Percentiles rank a stretch among this genome's conserved stretches.
phyloP scores from a whole-genome alignment of 2,888 invertebrate genomes.

The Phengaris alcon region DNA sequence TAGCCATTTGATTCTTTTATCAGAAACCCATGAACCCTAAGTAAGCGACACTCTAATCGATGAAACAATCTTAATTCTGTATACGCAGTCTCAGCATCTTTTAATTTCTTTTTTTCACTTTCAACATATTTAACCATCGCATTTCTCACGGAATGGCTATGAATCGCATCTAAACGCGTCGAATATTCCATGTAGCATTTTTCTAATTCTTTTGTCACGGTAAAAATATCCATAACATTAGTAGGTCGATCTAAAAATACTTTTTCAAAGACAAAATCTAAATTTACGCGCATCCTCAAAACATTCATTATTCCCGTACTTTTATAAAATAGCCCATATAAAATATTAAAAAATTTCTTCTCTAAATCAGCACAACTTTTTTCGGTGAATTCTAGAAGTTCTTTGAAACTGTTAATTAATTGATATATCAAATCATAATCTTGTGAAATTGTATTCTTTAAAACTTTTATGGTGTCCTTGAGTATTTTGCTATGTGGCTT shows the following conservation, averaged over 20 bases:
- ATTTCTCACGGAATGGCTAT: slow-evolving; percentile 70
- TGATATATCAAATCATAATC: slow-evolving; percentile 50
- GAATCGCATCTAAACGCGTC: slow-evolving; percentile 76
- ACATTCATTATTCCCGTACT: slow-evolving; percentile 77
- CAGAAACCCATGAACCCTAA: slow-evolving; percentile 60
- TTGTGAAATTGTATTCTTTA: slow-evolving; percentile 61
- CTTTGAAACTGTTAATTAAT: slow-evolving; percentile 54
- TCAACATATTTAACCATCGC: slow-evolving; percentile 75
- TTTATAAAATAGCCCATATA: slow-evolving; percentile 78
- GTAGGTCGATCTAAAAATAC: slow-evolving; percentile 79
- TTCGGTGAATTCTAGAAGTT: slow-evolving; percentile 64
- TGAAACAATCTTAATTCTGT: slow-evolving; percentile 77
- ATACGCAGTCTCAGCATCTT: slow-evolving; percentile 76
- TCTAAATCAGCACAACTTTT: slow-evolving; percentile 72
- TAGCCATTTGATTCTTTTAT: slow-evolving; percentile 33
- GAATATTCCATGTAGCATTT: slow-evolving; percentile 72
- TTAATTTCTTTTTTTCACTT: slow-evolving; percentile 71
- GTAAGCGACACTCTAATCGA: slow-evolving; percentile 65
- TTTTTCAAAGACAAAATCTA: slow-evolving; percentile 82
- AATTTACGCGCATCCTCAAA: slow-evolving; percentile 77
- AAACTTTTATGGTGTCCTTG: slow-evolving; percentile 61
- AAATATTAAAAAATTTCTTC: slow-evolving; percentile 73
- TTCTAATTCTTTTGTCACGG: slow-evolving; percentile 81
- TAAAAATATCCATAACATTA: slow-evolving; percentile 68
- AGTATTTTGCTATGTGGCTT: slow-evolving; percentile 74